A percentile compares a stretch with the other conserved stretches of the same genome.
phyloP scores from a whole-genome alignment of 2,888 invertebrate genomes.

The Phortica okadai region DNA sequence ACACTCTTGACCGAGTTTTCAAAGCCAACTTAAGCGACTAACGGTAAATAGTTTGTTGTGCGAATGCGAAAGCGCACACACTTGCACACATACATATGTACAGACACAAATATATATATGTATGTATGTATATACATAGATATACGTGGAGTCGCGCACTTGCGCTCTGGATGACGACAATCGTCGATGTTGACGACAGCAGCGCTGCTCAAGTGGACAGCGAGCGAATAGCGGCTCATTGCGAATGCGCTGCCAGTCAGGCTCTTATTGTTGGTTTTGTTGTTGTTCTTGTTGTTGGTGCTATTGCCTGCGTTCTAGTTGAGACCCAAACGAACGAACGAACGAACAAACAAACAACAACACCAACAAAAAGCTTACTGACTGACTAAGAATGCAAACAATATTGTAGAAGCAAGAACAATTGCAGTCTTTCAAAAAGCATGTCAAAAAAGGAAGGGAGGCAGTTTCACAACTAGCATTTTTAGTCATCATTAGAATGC shows the following conservation, averaged over 20 bases:
- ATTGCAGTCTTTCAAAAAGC: background rate
- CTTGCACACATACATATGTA: background rate
- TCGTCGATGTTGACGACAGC: background rate
- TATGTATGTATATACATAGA: background rate
- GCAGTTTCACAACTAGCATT: too few species aligned
- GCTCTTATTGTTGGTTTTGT: background rate
- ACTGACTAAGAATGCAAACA: background rate
- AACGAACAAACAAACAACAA: background rate
- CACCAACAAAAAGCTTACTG: background rate
- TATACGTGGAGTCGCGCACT: too few species aligned
- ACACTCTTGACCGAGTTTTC: slow-evolving; percentile 75
- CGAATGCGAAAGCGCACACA: background rate
- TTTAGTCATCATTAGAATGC: too few species aligned
- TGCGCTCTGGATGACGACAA: background rate
- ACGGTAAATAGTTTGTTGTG: slow-evolving; percentile 57
- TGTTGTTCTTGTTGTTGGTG: slow-evolving; percentile 7
- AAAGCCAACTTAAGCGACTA: slow-evolving; percentile 58
- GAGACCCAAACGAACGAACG: background rate
- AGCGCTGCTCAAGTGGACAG: background rate
- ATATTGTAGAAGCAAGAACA: background rate
- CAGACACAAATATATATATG: background rate
- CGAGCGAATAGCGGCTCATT: background rate
- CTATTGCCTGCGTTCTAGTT: background rate
- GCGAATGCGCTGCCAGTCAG: background rate
- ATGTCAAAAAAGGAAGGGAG: too few species aligned